These are phyloP conservation scores for Sycon ciliatum DNA, from an alignment of 37 sponge, comb jelly and placozoan genomes.

Conservation along the genomic window DNA sequence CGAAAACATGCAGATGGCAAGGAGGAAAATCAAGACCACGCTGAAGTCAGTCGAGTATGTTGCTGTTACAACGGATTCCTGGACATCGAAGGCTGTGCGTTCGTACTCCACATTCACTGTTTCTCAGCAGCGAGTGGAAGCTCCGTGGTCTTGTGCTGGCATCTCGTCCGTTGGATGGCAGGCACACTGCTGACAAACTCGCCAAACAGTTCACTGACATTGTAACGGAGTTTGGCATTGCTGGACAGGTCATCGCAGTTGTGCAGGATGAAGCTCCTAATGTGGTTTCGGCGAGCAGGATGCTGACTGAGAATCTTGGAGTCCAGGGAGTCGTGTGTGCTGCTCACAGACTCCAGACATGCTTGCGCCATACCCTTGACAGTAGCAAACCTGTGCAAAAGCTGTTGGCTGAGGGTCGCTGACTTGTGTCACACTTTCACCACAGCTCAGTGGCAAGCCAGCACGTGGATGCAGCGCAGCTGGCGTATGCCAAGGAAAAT, in stretches of 20 bases:
- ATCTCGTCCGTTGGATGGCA: not conserved
- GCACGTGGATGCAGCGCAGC: too few species aligned
- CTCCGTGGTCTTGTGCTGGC: not conserved
- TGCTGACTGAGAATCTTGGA: not conserved
- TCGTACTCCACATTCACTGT: constrained; percentile 2
- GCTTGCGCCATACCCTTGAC: not conserved
- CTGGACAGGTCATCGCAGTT: not conserved
- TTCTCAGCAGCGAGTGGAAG: not conserved
- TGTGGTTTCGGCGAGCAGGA: not conserved
- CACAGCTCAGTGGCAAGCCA: not conserved
- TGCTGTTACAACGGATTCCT: constrained; percentile 2
- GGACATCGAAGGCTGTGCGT: not conserved
- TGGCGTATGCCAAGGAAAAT: too few species aligned
- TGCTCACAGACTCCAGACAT: constrained; percentile 1
- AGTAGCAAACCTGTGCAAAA: not conserved
- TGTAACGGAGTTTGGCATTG: not conserved
- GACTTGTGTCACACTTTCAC: constrained; percentile 2
- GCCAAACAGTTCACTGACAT: too few species aligned
- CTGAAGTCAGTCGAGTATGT: not conserved
- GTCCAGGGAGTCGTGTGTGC: not conserved
- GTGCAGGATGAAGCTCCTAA: constrained; percentile 12
- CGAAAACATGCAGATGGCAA: not conserved
- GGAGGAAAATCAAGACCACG: not conserved
- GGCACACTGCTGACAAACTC: constrained; percentile 2
- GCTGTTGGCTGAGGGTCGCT: not conserved